Base-by-base conservation (phyloP, 1,140 invertebrate species). In the Drosophila tani region DNA sequence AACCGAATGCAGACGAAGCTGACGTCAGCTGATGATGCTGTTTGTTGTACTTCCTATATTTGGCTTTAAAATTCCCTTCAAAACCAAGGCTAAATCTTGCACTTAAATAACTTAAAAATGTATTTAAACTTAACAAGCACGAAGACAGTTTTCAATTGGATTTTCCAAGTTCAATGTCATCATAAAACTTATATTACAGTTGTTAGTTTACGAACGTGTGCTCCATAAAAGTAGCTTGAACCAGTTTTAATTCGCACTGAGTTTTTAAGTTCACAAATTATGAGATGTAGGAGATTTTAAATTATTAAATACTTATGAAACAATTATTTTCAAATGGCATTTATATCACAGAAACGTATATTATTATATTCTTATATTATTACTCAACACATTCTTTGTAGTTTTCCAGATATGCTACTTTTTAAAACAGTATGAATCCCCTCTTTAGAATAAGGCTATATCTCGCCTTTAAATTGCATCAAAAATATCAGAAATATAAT, bases 121-220 rank as follows among this genome's bases (percentile, higher is more conserved):
- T 29, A 7, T 29, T 29, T 29, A 29, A 29, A 6, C 27, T 29
- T 29, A 29, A 38, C 32, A 11, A 40, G 14, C 6, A 32, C n/a
- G 15, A 38, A 9, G 3, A 55, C 43, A 41, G 17, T 32, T 40
- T 60, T 79, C 2, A n/a, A 17, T 35, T 15, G 8, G 11, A 7
- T 53, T 38, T 47, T 63, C 66, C 81, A 84, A 84, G 78, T 81
- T 85, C 65, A 85, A 78, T 78, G 78, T 81, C 65, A 85, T 32
- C 32, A 29, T 17, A 70, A 63, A 32, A 19, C 8, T 46, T 9
- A 4, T 32, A 14, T 53, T 46, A 65, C 57, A 47, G 69, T 70
- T 40, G 29, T 55, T 79, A 51, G 47, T 79, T 81, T 74, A 47
- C 14, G 24, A 15, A 7, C 12, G 40, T 65, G 6, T 19, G 14